Base-by-base conservation (phyloP, 2,888 invertebrate genomes). In the Cryptosula pallasiana region DNA sequence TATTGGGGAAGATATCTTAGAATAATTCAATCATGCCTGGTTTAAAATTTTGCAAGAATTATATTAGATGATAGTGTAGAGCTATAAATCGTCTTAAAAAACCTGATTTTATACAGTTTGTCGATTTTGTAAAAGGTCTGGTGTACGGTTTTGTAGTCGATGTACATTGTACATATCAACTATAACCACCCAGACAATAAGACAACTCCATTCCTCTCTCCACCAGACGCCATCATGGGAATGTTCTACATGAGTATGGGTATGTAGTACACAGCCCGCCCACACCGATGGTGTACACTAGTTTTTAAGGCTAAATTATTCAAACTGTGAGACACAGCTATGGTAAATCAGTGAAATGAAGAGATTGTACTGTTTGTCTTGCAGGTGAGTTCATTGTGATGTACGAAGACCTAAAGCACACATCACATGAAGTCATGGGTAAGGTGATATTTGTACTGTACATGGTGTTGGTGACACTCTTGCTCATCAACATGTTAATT, bases 181-280 rank as follows among this genome's bases (percentile, higher is more conserved):
- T 78, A 78, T 23, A 32, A 27, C 9, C 45, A 20, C 16, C n/a
- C 55, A n/a, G 55, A 70, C 9, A 23, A 70, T 23, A 77, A 79
- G 27, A 80, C 78, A 1, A 80, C 78, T 27, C 78, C 82, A 25
- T 87, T 87, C 79, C 78, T 79, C 70, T 79, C 93, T 34, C 94
- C 96, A 0, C 91, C 92, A 86, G 97, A 97, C 85, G 93, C 95
- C 23, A 89, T 97, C 45, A 94, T 98, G 89, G 95, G 95, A 0
- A 96, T 98, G 94, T 98, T 98, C 84, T 89, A 98, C 72, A 97
- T 98, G 94, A 98, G 97, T 0, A 88, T 98, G 79, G 95, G 96
- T 0, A 95, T 95, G 63, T 63, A n/a, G 9, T 29, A 9, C 13
- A 29, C 45, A n/a, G n/a, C n/a, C n/a, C n/a, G n/a, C n/a, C n/a